Base-by-base conservation (phyloP, 1,140 invertebrate genomes). In the Leptopilina clavipes region DNA sequence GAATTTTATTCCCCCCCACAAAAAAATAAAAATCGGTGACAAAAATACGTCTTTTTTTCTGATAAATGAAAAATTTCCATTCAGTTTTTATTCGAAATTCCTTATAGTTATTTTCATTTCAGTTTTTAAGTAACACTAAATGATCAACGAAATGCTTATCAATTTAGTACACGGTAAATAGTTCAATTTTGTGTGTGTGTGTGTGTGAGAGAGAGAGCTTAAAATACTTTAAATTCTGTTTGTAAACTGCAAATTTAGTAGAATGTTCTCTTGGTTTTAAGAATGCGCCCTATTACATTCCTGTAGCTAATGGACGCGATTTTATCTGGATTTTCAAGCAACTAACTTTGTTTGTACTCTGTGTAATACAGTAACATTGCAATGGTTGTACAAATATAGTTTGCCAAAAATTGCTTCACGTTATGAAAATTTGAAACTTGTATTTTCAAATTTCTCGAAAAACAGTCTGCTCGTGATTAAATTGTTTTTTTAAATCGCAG, bases 1-100 rank as follows among this genome's bases (percentile, higher is more conserved):
- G 25, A 65, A 37, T 79, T 77, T 72, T 1, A 7, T 40, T 72
- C 79, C 11, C 10, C 44, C n/a, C n/a, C n/a, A n/a, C n/a, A n/a
- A n/a, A n/a, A n/a, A 65, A 40, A n/a, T 10, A 12, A 19, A 59
- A 8, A 65, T 31, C 25, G 18, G 10, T 56, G 37, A 74, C 19
- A 70, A 74, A 75, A 44, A n/a, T 14, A 37, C 43, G 37, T 9
- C 44, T 48, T 71, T 72, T 40, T 40, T 40, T 9, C 7, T 40
- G 5, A 40, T 8, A 7, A 65, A 40, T 19, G 40, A 72, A 65
- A 59, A 65, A 76, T 59, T 65, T 48, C 8, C 5, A 17, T 40
- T n/a, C n/a, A n/a, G n/a, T n/a, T 71, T 14, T 40, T 31, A 22
- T n/a, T 18, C 19, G n/a, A 25, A 25, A 71, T 25, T 40, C 37